Base-by-base conservation (phyloP, 2,113 vertebrate species). In the Mormoops blainvillei region DNA sequence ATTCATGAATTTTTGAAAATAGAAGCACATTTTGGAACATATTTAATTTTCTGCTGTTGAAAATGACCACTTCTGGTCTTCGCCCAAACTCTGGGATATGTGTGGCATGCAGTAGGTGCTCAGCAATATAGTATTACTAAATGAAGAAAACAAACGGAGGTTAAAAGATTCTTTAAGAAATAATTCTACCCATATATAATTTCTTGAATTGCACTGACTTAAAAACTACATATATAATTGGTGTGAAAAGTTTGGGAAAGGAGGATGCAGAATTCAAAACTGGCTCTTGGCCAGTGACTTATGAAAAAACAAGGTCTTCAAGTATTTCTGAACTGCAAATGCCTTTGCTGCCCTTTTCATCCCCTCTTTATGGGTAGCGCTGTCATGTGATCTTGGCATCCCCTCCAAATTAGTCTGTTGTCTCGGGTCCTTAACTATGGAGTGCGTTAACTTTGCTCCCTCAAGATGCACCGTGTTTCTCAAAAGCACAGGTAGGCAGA, bases 1-100 rank as follows among this genome's bases (percentile, higher is more conserved):
- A 86, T 52, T 92, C 77, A 38, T 67, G 61, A 71, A 38, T 43
- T 95, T 97, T 87, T 78, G 41, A 94, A 96, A 97, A 95, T 2
- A 94, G 97, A 94, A 88, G 65, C 48, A 76, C 68, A 80, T 87
- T 95, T 68, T 91, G 74, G 56, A 89, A 94, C 28, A 45, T 41
- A 76, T 33, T 81, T 95, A 43, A 90, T 85, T 52, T 95, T 92
- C 48, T 87, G n/a, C 80, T 94, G 71, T 67, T 95, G 91, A 83
- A 96, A 97, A 89, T 15, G 48, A 83, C 94, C 54, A 68, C 43
- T 76, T 76, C 38, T 43, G 19, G 52, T 63, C 94, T 80, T 76
- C 18, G 65, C n/a, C 41, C n/a, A 78, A 78, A 83, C 81, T 89
- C 8, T 26, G n/a, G 4, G 5, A 68, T 88, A 31, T 38, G 73